phyloP scores from a whole-genome alignment of 2,797 vertebrate genomes.

The Enteromius unitaeniatus region DNA sequence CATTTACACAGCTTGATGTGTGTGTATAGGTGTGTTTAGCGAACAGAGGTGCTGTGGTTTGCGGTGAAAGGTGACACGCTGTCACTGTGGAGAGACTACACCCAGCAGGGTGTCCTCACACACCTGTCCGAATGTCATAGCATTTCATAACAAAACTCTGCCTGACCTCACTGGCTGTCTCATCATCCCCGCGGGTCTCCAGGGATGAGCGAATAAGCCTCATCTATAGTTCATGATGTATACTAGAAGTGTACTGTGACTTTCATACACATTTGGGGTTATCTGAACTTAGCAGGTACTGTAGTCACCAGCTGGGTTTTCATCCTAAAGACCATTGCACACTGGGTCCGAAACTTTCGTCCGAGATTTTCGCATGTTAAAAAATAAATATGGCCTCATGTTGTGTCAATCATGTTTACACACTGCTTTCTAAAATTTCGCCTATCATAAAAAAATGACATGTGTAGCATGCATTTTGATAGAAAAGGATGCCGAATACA shows the following conservation, averaged over 20 bases:
- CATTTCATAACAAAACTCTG: conserved; percentile 39
- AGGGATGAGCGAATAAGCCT: conserved; percentile 21
- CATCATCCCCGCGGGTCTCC: background rate
- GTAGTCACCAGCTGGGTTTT: conserved; percentile 5
- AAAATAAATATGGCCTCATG: too few species aligned
- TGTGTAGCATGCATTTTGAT: too few species aligned
- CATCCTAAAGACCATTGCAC: too few species aligned
- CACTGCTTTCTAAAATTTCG: too few species aligned
- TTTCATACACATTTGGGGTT: conserved; percentile 7
- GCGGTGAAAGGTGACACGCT: conserved; percentile 34
- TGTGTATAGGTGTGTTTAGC: background rate
- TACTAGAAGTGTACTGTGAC: conserved; percentile 21
- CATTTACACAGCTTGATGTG: conserved; percentile 24
- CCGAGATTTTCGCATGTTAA: too few species aligned
- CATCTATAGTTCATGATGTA: conserved; percentile 30
- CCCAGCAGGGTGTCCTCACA: conserved; percentile 42
- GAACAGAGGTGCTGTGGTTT: background rate
- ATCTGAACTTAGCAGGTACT: background rate
- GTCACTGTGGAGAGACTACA: conserved; percentile 18
- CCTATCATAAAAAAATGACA: too few species aligned
- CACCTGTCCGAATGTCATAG: conserved; percentile 52
- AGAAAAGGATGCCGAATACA: too few species aligned
- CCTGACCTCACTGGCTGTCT: conserved; percentile 22
- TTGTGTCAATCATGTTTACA: too few species aligned
- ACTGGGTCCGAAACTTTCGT: too few species aligned